Conservation (phyloP, 2,888 invertebrate species). For the Acrobasis repandana region DNA sequence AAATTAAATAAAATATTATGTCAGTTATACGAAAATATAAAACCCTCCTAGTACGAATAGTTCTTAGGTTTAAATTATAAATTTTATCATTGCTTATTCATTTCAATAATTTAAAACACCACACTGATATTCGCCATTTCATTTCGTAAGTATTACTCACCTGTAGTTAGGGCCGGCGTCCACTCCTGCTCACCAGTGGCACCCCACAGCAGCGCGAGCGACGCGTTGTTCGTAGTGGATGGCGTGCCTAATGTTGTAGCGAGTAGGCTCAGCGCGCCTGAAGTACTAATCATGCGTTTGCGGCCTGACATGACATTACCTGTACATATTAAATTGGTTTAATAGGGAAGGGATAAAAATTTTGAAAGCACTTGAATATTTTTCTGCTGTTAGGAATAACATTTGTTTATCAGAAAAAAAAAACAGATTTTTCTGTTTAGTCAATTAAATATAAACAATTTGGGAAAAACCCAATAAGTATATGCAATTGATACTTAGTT, state of each 20-base stretch:
- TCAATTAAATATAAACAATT: too few species aligned
- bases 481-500: too few species aligned
- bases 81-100: not conserved
- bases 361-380: too few species aligned
- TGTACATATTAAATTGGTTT: conserved; percentile 36
- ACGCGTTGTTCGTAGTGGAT: conserved; percentile 72
- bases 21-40: too few species aligned
- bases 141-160: conserved; percentile 66
- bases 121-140: conserved; percentile 27
- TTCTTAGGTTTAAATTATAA: too few species aligned
- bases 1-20: too few species aligned
- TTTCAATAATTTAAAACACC: not conserved
- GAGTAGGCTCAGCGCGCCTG: conserved; percentile 52
- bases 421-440: too few species aligned
- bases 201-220: conserved; percentile 92
- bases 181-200: conserved; percentile 98
- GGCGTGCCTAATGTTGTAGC: conserved; percentile 48
- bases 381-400: too few species aligned
- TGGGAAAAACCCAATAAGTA: too few species aligned
- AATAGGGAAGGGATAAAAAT: too few species aligned
- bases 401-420: too few species aligned
- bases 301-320: conserved; percentile 66
- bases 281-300: conserved; percentile 71
- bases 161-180: conserved; percentile 97
- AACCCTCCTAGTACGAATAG: too few species aligned